Percentiles rank a stretch among this genome's conserved stretches.
These are phyloP conservation scores for Bucco capensis DNA, from an alignment of 2,113 vertebrate genomes.

Conservation along the genomic window DNA sequence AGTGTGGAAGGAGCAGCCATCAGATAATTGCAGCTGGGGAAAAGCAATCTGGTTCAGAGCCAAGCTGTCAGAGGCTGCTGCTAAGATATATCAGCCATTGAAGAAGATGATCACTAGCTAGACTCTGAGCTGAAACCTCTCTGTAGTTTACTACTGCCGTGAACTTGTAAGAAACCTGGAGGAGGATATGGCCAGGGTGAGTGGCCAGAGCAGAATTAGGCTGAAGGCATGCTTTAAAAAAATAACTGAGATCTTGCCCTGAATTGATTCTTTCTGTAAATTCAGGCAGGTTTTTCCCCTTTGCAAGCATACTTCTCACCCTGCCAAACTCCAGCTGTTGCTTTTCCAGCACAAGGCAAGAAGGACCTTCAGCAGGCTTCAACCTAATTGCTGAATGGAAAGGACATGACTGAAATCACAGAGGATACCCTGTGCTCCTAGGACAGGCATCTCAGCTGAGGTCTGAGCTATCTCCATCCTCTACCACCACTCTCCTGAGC, in stretches of 20 bases:
- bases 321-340: not conserved
- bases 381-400: not conserved
- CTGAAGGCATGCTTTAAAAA: not conserved
- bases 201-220: not conserved
- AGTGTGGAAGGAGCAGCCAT: not conserved
- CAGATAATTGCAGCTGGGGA: not conserved
- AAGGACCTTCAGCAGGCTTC: not conserved
- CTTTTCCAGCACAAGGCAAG: not conserved
- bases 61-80: not conserved
- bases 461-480: not conserved
- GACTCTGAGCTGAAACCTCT: not conserved
- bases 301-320: not conserved
- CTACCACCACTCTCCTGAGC: rapidly evolving
- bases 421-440: not conserved
- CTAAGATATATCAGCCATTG: not conserved
- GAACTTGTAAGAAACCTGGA: not conserved
- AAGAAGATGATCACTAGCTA: not conserved
- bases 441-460: not conserved
- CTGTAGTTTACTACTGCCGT: not conserved
- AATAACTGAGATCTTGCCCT: not conserved
- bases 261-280: not conserved
- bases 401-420: not conserved
- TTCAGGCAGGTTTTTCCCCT: not conserved
- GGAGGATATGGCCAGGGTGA: not conserved
- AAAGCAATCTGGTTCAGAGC: not conserved